A percentile compares a stretch with the other conserved stretches of the same genome.
phyloP scores from a whole-genome alignment of 2,888 invertebrate species.

The Netelia virgata region DNA sequence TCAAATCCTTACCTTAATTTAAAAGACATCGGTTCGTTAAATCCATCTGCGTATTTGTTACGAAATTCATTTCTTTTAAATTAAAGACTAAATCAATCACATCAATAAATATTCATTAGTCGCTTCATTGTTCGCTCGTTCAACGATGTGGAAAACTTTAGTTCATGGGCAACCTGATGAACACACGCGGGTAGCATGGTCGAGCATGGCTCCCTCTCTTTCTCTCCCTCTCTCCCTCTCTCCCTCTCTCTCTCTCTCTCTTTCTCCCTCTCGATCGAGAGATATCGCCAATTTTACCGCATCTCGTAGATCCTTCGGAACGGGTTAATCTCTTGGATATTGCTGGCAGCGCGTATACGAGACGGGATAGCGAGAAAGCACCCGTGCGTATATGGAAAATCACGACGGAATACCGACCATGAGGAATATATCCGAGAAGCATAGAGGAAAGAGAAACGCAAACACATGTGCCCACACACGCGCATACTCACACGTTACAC shows the following conservation, averaged over 20 bases:
- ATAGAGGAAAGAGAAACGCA: conserved; percentile 25
- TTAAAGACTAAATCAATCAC: not conserved
- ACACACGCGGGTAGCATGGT: not conserved
- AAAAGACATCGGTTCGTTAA: no score
- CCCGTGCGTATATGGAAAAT: conserved; percentile 54
- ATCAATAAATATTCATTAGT: not conserved
- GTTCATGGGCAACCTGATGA: not conserved
- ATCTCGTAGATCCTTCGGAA: conserved; percentile 69
- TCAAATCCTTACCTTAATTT: no score
- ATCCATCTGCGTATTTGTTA: no score
- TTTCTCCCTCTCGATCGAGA: conserved; percentile 1
- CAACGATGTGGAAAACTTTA: not conserved
- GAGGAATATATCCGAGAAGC: conserved; percentile 50
- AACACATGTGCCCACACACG: conserved; percentile 13
- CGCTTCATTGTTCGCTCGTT: not conserved
- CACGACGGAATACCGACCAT: conserved; percentile 50
- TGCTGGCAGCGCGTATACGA: conserved; percentile 42
- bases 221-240: not conserved
- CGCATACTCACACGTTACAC: conserved; percentile 10
- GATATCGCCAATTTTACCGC: conserved; percentile 23
- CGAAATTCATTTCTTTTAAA: not conserved
- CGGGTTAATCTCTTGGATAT: conserved; percentile 79
- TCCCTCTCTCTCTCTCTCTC: not conserved
- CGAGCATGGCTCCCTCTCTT: not conserved
- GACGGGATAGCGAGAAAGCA: conserved; percentile 33